These are phyloP conservation scores for Acanthoscelides obtectus DNA, from an alignment of 2,888 invertebrate species.

Conservation along the genomic window DNA sequence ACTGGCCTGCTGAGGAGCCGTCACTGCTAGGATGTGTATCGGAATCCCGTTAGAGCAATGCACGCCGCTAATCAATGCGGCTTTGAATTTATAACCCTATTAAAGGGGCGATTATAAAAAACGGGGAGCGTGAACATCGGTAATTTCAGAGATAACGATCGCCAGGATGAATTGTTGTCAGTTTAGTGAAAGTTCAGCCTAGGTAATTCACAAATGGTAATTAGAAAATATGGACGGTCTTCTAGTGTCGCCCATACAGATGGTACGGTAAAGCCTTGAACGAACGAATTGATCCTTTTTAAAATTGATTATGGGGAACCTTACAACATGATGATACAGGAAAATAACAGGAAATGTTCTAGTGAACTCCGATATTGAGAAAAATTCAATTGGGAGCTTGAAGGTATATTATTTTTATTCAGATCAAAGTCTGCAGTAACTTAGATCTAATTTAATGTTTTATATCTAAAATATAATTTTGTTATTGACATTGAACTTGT, in stretches of 20 bases:
- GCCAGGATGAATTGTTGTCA: not conserved
- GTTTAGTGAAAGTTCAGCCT: not conserved
- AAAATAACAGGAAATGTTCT: too few species aligned
- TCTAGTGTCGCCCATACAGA: not conserved
- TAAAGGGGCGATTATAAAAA: not conserved
- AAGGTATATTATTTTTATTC: too few species aligned
- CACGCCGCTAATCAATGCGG: not conserved
- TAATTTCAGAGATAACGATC: not conserved
- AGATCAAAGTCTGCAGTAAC: too few species aligned
- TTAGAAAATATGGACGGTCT: not conserved
- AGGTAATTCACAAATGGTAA: not conserved
- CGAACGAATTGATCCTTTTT: too few species aligned
- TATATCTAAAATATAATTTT: too few species aligned
- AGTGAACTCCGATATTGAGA: too few species aligned
- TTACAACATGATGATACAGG: too few species aligned
- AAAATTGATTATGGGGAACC: too few species aligned
- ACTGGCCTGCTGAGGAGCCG: too few species aligned
- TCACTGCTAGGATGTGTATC: not conserved
- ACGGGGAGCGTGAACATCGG: not conserved
- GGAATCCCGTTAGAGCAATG: not conserved
- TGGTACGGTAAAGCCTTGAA: not conserved
- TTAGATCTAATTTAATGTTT: too few species aligned
- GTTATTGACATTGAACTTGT: too few species aligned
- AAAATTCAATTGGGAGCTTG: too few species aligned
- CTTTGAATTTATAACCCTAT: not conserved